Percentiles rank a stretch among this genome's conserved stretches.
Evolutionary conservation across 2,113 vertebrate genomes (phyloP).

Genomic region (Lepus americanus): DNA sequence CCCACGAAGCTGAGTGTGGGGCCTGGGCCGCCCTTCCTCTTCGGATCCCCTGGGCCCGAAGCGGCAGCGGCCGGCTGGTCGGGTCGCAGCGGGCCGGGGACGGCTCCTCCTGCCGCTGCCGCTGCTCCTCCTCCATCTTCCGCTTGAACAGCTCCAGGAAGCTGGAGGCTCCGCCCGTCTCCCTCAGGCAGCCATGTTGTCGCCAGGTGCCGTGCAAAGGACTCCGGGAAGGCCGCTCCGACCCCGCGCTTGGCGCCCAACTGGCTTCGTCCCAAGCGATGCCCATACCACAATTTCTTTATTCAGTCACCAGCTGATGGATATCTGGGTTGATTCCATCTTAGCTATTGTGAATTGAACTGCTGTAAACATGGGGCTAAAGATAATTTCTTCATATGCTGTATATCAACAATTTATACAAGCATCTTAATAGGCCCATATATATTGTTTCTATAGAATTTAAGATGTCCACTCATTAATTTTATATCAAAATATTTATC

Average conservation of each 20-base stretch:
- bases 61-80: slow-evolving; percentile 70
- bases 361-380: too few relatives aligned
- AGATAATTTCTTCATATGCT: too few relatives aligned
- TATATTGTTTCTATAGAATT: too few relatives aligned
- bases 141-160: slow-evolving; percentile 98
- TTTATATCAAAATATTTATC: too few relatives aligned
- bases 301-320: too few relatives aligned
- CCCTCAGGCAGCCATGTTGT: slow-evolving; percentile 87
- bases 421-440: too few relatives aligned
- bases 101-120: slow-evolving; percentile 80
- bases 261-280: slow-evolving; percentile 54
- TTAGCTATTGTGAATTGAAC: too few relatives aligned
- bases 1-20: slow-evolving; percentile 91
- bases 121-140: slow-evolving; percentile 90
- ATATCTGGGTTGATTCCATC: too few relatives aligned
- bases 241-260: slow-evolving; percentile 71
- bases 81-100: slow-evolving; percentile 76
- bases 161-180: slow-evolving; percentile 88
- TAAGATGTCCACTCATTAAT: too few relatives aligned
- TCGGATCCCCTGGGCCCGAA: slow-evolving; percentile 78
- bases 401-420: too few relatives aligned
- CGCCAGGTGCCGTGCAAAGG: slow-evolving; percentile 80
- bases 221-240: slow-evolving; percentile 70
- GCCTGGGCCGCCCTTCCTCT: slow-evolving; percentile 86
- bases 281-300: not conserved